These are phyloP conservation scores for Diplodus sargus DNA, from an alignment of 2,797 vertebrate species.

Conservation along the genomic window DNA sequence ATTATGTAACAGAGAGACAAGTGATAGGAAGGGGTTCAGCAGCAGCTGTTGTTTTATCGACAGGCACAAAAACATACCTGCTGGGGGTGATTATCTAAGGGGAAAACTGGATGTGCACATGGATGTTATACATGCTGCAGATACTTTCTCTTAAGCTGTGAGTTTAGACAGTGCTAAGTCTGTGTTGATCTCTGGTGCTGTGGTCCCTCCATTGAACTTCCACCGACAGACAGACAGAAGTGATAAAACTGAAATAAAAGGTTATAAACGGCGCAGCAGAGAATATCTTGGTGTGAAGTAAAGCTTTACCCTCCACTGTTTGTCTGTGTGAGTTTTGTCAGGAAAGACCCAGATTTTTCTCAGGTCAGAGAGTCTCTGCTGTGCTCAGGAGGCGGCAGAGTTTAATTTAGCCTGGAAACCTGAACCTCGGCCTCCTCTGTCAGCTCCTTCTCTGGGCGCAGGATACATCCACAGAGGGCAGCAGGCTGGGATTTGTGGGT, in stretches of 20 bases:
- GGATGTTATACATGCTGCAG: conserved; percentile 25
- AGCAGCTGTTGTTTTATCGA: conserved; percentile 60
- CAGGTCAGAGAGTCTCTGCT: conserved; percentile 67
- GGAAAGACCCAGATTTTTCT: conserved; percentile 64
- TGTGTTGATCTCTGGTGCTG: not conserved
- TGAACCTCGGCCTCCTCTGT: conserved; percentile 63
- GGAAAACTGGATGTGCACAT: conserved; percentile 31
- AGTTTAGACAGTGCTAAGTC: conserved; percentile 19
- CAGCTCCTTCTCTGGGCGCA: conserved; percentile 61
- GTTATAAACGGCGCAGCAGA: not conserved
- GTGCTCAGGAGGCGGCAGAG: conserved; percentile 54
- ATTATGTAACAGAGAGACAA: conserved; percentile 51
- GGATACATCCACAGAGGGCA: not conserved
- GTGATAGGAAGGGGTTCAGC: conserved; percentile 47
- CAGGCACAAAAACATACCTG: conserved; percentile 36
- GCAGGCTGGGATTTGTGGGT: conserved; percentile 9
- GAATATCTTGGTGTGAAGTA: not conserved
- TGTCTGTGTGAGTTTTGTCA: conserved; percentile 10
- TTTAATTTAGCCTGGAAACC: conserved; percentile 82
- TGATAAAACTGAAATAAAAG: not conserved
- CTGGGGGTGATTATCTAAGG: conserved; percentile 38
- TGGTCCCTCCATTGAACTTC: not conserved
- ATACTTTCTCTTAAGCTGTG: conserved; percentile 35
- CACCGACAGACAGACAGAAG: not conserved
- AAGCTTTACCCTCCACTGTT: conserved; percentile 6